phyloP scores from a whole-genome alignment of 2,113 vertebrate species.

The Eidolon helvum region DNA sequence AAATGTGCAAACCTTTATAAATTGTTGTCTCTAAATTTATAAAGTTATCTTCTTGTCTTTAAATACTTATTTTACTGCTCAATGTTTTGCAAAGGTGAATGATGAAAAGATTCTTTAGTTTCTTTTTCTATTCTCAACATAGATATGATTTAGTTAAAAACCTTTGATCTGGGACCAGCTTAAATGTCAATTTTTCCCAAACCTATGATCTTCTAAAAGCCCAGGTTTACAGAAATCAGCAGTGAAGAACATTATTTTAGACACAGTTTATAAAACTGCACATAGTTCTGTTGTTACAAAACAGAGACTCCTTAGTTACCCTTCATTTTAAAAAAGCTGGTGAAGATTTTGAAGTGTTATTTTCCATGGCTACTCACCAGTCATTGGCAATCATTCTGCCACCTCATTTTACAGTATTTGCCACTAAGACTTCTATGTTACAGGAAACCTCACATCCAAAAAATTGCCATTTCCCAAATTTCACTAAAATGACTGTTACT shows the following conservation, averaged over 20 bases:
- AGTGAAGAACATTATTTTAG: not conserved
- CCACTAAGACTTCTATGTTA: not conserved
- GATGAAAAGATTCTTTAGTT: not conserved
- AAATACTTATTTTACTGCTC: not conserved
- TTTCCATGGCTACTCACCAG: not conserved
- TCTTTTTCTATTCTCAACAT: not conserved
- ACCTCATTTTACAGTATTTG: not conserved
- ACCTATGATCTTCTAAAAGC: not conserved
- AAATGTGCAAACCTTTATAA: not conserved
- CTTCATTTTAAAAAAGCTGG: not conserved
- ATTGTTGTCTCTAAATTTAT: not conserved
- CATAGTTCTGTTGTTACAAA: not conserved
- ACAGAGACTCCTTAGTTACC: not conserved
- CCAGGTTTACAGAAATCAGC: not conserved
- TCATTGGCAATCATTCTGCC: not conserved
- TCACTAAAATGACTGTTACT: not conserved
- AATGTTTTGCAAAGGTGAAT: not conserved
- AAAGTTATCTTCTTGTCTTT: not conserved
- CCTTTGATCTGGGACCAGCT: not conserved
- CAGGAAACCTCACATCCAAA: not conserved
- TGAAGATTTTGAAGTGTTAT: not conserved
- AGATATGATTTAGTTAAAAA: not conserved
- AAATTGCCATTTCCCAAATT: not conserved
- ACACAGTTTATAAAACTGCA: not conserved
- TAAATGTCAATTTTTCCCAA: not conserved